These are phyloP conservation scores for Euwallacea similis DNA, from an alignment of 1,140 invertebrate species.

Conservation along the genomic window DNA sequence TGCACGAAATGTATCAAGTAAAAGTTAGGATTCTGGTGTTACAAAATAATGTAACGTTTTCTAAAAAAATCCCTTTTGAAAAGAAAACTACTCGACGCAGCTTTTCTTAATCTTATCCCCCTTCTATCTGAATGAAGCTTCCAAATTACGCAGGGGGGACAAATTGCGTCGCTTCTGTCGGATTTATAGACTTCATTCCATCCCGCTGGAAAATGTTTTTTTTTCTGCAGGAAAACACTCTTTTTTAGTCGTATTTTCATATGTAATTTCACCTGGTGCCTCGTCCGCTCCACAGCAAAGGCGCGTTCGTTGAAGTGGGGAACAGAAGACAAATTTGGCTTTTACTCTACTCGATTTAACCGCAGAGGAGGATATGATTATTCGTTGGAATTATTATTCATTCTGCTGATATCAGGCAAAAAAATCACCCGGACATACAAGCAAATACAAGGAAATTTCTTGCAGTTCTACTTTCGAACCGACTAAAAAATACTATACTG, in stretches of 20 bases:
- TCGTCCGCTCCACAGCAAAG: background rate
- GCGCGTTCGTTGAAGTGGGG: background rate
- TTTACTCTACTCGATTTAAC: constrained; percentile 13
- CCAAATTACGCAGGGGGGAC: background rate
- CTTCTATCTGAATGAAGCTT: background rate
- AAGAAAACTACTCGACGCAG: background rate
- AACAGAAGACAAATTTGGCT: constrained; percentile 9
- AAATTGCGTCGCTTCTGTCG: constrained; percentile 15
- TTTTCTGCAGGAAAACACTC: constrained; percentile 1
- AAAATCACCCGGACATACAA: background rate
- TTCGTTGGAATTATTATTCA: too few relatives aligned
- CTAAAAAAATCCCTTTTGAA: background rate
- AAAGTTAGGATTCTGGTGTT: too few relatives aligned
- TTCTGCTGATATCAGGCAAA: too few relatives aligned
- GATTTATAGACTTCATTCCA: constrained; percentile 21
- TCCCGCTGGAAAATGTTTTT: constrained; percentile 12
- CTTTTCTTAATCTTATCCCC: too few relatives aligned
- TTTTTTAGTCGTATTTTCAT: constrained; percentile 19
- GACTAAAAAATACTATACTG: too few relatives aligned
- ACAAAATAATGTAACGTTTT: too few relatives aligned
- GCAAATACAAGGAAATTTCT: too few relatives aligned
- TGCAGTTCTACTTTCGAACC: too few relatives aligned
- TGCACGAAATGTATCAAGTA: too few relatives aligned
- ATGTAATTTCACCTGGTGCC: constrained; percentile 17
- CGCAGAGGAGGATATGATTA: background rate